Base-by-base conservation (phyloP, 1,140 invertebrate genomes). In the Lutraria rhynchaena region DNA sequence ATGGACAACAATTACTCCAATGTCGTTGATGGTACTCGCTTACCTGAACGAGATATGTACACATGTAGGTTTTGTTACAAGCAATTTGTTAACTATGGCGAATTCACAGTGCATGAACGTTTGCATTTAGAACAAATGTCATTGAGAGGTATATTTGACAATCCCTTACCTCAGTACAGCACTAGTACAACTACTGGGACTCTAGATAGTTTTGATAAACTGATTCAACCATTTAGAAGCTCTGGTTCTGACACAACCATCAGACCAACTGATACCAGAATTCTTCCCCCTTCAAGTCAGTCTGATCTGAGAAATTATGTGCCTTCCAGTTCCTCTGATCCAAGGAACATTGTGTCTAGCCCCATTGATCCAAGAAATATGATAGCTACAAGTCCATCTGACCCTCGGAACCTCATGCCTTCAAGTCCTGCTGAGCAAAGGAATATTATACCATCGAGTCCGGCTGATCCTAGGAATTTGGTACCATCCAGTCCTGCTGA, bases 131-230 rank as follows among this genome's bases (percentile, higher is more conserved):
- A 60, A 4, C 69, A 71, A 46, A 19, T 75, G 22, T 27, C 53
- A 9, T 63, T 46, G 15, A 19, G 55, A 35, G 31, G 57, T 61
- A 44, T 35, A 4, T 19, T 61, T 17, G 33, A 60, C 15, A 37
- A 35, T 49, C 55, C 31, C 7, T 24, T 46, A 33, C 55, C 71
- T 4, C 11, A 31, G 19, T 75, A 61, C n/a, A 63, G 22, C 24
- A 27, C 57, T 17, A 49, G 57, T 22, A 27, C 73, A 4, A 24
- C 55, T 7, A 9, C 73, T 9, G 69, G 49, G 3, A 55, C 69
- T 71, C 29, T 75, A 15, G 73, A 75, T 35, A 75, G 73, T 60
- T 75, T 75, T 63, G 73, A 75, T 44, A 75, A 75, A 58, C 37
- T 75, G 35, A 60, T 75, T 22, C 73, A 75, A 29, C 73, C 73